Evolutionary conservation across 2,797 vertebrate species (phyloP).

Genomic region (Halcyon chelicuti): DNA sequence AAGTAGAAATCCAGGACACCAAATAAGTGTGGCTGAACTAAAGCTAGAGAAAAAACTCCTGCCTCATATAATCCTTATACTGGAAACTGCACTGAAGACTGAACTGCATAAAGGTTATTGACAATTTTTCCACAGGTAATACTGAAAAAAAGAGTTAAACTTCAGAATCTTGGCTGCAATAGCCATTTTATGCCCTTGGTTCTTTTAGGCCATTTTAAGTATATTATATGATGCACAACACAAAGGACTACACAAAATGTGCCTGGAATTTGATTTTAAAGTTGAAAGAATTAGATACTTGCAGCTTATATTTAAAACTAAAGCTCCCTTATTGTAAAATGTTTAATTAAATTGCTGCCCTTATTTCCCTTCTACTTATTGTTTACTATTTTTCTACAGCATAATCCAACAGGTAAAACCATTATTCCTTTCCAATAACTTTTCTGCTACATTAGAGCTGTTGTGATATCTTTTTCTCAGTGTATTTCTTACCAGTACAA

Average conservation of each 20-base stretch:
- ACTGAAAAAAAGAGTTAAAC: neutral
- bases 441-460: neutral
- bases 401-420: neutral
- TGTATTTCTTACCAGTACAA: constrained; percentile 16
- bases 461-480: neutral
- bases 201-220: neutral
- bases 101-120: neutral
- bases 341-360: neutral
- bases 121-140: neutral
- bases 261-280: neutral
- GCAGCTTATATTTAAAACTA: neutral
- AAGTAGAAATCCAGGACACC: neutral
- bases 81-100: neutral
- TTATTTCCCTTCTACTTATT: neutral
- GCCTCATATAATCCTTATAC: neutral
- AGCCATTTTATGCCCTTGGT: neutral
- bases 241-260: neutral
- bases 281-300: neutral
- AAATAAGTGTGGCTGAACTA: neutral
- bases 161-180: neutral
- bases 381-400: neutral
- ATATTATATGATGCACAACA: neutral
- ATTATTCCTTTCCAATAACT: neutral
- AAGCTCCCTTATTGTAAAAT: neutral
- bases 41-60: neutral